Evolutionary conservation across 2,797 vertebrate species (phyloP).

Genomic region (Gadopsis bispinosus): DNA sequence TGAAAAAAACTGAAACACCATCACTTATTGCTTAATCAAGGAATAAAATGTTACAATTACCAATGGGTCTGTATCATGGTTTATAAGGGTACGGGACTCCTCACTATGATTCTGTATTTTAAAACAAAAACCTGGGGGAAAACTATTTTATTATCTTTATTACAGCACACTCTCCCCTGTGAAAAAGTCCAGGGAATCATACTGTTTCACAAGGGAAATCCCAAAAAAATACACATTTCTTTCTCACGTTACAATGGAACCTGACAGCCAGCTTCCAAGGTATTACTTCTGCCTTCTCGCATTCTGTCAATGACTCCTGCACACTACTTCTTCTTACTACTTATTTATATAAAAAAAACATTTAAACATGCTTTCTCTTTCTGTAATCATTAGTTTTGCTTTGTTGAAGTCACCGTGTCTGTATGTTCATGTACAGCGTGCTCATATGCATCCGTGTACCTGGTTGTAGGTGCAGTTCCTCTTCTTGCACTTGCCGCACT

Average conservation of each 20-base stretch:
- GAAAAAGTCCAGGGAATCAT: background rate
- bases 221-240: background rate
- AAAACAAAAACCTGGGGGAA: background rate
- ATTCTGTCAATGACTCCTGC: too few species aligned
- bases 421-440: too few species aligned
- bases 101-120: background rate
- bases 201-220: background rate
- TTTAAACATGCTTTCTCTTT: background rate
- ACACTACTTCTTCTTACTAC: background rate
- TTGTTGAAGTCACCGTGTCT: background rate
- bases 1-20: too few species aligned
- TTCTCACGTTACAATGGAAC: background rate
- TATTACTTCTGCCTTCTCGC: too few species aligned
- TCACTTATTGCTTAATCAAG: too few species aligned
- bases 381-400: background rate
- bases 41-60: too few species aligned
- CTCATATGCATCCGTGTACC: constrained; percentile 73
- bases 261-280: background rate
- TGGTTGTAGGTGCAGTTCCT: constrained; percentile 99
- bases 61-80: background rate
- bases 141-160: background rate
- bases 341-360: background rate
- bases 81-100: background rate
- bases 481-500: constrained; percentile 96
- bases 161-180: background rate